These are phyloP conservation scores for Procavia capensis DNA, from an alignment of 2,113 vertebrate genomes.

Conservation along the genomic window DNA sequence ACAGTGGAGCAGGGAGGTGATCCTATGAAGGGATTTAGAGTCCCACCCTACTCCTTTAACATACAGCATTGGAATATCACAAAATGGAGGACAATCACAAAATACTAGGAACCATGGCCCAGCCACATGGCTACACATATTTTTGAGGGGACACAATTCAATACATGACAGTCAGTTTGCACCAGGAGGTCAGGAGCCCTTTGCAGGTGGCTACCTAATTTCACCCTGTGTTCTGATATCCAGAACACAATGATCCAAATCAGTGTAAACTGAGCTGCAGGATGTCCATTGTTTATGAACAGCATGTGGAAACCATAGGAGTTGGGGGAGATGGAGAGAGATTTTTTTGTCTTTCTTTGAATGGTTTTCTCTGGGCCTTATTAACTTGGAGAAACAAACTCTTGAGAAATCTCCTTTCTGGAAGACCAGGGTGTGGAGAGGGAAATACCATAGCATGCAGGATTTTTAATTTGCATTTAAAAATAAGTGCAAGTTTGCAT, in stretches of 20 bases:
- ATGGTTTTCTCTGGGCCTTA: not conserved
- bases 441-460: rapidly evolving
- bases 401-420: not conserved
- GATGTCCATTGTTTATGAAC: rapidly evolving
- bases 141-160: too few relatives aligned
- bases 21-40: too few relatives aligned
- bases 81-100: too few relatives aligned
- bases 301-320: rapidly evolving
- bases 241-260: not conserved
- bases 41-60: too few relatives aligned
- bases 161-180: rapidly evolving
- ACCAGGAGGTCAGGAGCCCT: rapidly evolving
- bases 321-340: rapidly evolving
- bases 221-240: not conserved
- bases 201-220: not conserved
- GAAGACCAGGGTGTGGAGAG: not conserved
- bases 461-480: not conserved
- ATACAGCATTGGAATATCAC: too few relatives aligned
- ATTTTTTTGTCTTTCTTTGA: not conserved
- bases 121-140: too few relatives aligned
- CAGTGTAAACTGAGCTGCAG: not conserved
- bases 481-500: not conserved
- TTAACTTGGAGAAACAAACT: not conserved
- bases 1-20: too few relatives aligned
- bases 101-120: too few relatives aligned